Percentiles rank a stretch among this genome's conserved stretches.
These are phyloP conservation scores for Phoxinus dragarum DNA, from an alignment of 2,797 vertebrate species.

Conservation along the genomic window DNA sequence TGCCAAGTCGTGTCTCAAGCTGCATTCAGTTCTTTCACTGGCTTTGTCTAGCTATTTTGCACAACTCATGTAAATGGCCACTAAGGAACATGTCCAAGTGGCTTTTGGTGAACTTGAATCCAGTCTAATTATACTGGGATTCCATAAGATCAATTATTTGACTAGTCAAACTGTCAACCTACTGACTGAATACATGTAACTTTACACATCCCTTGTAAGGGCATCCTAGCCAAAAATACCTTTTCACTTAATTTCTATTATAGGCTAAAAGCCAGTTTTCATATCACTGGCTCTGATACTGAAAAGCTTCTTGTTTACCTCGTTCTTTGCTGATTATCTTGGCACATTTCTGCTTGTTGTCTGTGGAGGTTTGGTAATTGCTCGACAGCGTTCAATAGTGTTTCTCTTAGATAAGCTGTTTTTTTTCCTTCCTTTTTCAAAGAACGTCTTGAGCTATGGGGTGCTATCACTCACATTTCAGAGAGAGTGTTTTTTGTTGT, in stretches of 20 bases:
- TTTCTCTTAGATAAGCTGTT: constrained; percentile 37
- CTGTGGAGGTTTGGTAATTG: constrained; percentile 36
- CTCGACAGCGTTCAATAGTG: constrained; percentile 30
- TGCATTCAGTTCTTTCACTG: no score
- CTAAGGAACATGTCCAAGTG: constrained; percentile 12
- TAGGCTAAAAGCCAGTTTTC: constrained; percentile 26
- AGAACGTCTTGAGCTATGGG: not conserved
- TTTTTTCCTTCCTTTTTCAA: not conserved
- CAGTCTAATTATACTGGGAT: not conserved
- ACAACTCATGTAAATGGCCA: constrained; percentile 2
- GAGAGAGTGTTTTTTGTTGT: constrained; percentile 11
- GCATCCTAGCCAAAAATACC: not conserved
- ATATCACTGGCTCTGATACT: constrained; percentile 23
- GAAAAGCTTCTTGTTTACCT: constrained; percentile 47
- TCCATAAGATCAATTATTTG: not conserved
- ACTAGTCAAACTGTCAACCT: not conserved
- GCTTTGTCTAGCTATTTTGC: not conserved
- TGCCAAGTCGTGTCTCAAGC: no score
- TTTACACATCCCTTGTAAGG: constrained; percentile 7
- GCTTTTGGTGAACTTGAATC: not conserved
- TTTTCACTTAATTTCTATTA: not conserved
- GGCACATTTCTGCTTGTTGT: constrained; percentile 27
- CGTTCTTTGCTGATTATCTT: constrained; percentile 36
- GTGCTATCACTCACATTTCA: constrained; percentile 35
- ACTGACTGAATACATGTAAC: constrained; percentile 2